phyloP scores from a whole-genome alignment of 2,888 invertebrate species.

The Strigamia crassipes region DNA sequence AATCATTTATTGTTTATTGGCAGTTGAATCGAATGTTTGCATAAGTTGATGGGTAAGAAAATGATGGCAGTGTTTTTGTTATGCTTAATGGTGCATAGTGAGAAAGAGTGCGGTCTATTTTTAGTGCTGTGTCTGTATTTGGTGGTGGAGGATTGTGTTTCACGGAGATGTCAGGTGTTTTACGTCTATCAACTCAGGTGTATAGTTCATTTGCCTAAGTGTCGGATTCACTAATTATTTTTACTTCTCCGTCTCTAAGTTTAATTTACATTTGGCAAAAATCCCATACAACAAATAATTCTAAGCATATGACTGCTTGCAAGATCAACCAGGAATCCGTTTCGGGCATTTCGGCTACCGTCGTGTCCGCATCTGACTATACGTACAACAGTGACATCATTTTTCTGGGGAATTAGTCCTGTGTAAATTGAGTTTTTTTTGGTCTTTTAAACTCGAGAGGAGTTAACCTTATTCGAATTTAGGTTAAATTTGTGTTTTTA shows the following conservation, averaged over 20 bases:
- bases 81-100: conserved; percentile 28
- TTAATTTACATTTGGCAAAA: neutral
- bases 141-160: conserved; percentile 15
- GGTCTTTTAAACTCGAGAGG: too few relatives aligned
- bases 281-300: too few relatives aligned
- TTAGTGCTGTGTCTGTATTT: conserved; percentile 8
- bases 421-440: too few relatives aligned
- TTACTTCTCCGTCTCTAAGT: neutral
- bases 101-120: conserved; percentile 6
- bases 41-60: neutral
- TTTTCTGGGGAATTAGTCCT: too few relatives aligned
- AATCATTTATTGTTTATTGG: neutral
- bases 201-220: conserved; percentile 1
- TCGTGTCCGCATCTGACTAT: too few relatives aligned
- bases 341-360: too few relatives aligned
- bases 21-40: neutral
- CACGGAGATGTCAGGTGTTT: conserved; percentile 17
- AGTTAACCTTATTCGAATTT: too few relatives aligned
- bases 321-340: too few relatives aligned
- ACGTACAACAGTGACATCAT: too few relatives aligned
- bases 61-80: conserved; percentile 18
- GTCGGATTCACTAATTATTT: neutral
- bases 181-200: neutral
- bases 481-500: too few relatives aligned
- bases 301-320: too few relatives aligned